Evolutionary conservation across 2,113 vertebrate species (phyloP).

Genomic region (Vidua chalybeata): DNA sequence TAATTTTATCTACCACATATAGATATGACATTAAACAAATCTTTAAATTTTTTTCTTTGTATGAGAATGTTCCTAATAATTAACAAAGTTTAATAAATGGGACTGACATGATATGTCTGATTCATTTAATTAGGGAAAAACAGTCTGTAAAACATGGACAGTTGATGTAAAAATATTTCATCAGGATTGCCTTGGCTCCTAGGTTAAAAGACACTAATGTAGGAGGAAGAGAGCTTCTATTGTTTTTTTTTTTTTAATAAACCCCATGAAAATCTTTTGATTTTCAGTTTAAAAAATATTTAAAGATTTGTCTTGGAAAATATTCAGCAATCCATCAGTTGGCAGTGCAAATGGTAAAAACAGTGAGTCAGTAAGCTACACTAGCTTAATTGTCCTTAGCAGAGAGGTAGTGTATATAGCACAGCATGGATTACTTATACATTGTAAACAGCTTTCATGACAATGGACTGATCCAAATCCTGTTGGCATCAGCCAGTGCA

Average conservation of each 20-base stretch:
- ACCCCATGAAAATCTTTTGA: not conserved
- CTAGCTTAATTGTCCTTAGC: not conserved
- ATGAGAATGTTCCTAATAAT: conserved; percentile 35
- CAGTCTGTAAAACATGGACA: conserved; percentile 15
- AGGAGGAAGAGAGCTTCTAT: conserved; percentile 5
- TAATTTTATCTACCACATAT: conserved; percentile 9
- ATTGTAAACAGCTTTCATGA: conserved; percentile 12
- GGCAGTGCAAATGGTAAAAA: not conserved
- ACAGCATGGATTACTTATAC: not conserved
- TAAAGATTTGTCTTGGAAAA: not conserved
- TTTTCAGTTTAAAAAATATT: not conserved
- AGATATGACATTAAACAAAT: conserved; percentile 39
- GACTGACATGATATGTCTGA: conserved; percentile 17
- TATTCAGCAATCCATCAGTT: not conserved
- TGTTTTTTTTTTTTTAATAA: not conserved
- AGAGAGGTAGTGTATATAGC: not conserved
- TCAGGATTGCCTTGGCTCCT: not conserved
- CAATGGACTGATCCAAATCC: not conserved
- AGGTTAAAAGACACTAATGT: conserved; percentile 29
- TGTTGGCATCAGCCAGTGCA: not conserved
- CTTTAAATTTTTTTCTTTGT: conserved; percentile 17
- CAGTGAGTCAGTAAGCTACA: not conserved
- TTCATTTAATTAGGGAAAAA: conserved; percentile 44
- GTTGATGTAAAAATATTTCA: conserved; percentile 33
- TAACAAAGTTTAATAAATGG: conserved; percentile 51